Evolutionary conservation across 2,113 vertebrate genomes (phyloP), one percentile per base, ranked within the genome.

Genomic region (Stigmatopora nigra): DNA sequence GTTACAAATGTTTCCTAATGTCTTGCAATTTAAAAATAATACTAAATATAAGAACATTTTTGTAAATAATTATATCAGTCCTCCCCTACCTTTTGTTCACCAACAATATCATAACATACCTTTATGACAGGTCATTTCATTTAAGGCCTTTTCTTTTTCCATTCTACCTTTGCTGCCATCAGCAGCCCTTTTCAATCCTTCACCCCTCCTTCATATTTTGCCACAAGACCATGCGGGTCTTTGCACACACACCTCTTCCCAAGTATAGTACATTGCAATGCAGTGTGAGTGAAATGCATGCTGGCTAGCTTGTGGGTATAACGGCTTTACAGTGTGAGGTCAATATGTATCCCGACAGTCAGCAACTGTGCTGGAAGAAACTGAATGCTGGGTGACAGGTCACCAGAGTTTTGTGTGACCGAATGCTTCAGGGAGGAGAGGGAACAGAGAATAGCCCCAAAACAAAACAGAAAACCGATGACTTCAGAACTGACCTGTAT

Each of bases 361-460:
- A 74, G 77, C 80, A 84, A 86, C 77, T 78, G 77, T 80, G 78
- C 84, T 77, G 78, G 72, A 82, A 78, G 81, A 81, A 81, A 78
- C 67, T 73, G 77, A 85, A 88, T 80, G 70, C 75, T 73, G 78
- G 64, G 46, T 80, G 81, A 86, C 82, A 82, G 73, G 70, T 76
- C 36, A 11, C 53, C 71, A 75, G 76, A 83, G 71, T 74, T 78
- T 72, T 47, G 72, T 70, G 70, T 52, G 71, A 67, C 67, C 61
- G 70, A 83, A 70, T 41, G 75, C 70, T 71, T 45, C 2, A 22
- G 53, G 59, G 20, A 44, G 65, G 51, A 22, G 66, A 20, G 58
- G 41, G 60, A 25, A 14, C 44, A 36, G 63, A 48, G 41, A 9
- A 1, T 3, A 0, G 20, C 20, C 35, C 60, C 61, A 65, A 48